A percentile compares a stretch with the other conserved stretches of the same genome.
Evolutionary conservation across 2,797 vertebrate genomes (phyloP).

Genomic region (Xiphophorus birchmanni): DNA sequence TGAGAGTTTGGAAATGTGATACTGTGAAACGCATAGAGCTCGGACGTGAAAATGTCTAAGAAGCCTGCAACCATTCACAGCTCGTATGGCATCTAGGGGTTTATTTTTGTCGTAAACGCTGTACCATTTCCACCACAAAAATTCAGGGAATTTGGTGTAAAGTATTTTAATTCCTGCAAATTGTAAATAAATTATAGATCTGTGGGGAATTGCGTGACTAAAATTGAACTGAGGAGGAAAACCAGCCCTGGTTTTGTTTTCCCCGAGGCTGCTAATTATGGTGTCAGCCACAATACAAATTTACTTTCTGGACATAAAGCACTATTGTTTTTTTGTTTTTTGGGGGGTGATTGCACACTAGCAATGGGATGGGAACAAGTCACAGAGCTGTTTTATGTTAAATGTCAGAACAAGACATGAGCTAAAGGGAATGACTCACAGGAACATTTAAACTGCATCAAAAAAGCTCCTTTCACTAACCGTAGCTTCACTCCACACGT

Average conservation of each 20-base stretch:
- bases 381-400: conserved; percentile 21
- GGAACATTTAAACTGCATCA: neutral
- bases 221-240: conserved; percentile 40
- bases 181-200: conserved; percentile 27
- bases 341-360: conserved; percentile 4
- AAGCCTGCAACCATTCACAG: neutral
- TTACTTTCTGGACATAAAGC: conserved; percentile 56
- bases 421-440: neutral
- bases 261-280: conserved; percentile 50
- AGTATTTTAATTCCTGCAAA: conserved; percentile 34
- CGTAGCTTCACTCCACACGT: neutral
- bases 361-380: conserved; percentile 33
- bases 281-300: conserved; percentile 43
- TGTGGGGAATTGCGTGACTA: conserved; percentile 26
- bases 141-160: conserved; percentile 16
- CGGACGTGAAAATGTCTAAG: neutral
- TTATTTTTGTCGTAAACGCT: conserved; percentile 5
- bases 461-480: neutral
- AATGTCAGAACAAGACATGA: neutral
- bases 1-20: neutral
- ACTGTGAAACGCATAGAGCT: neutral
- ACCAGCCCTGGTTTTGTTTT: conserved; percentile 22
- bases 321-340: conserved; percentile 26
- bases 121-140: conserved; percentile 10
- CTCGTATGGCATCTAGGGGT: neutral